Conservation (phyloP, 2,797 vertebrate species). For the Anolis apletophallus region DNA sequence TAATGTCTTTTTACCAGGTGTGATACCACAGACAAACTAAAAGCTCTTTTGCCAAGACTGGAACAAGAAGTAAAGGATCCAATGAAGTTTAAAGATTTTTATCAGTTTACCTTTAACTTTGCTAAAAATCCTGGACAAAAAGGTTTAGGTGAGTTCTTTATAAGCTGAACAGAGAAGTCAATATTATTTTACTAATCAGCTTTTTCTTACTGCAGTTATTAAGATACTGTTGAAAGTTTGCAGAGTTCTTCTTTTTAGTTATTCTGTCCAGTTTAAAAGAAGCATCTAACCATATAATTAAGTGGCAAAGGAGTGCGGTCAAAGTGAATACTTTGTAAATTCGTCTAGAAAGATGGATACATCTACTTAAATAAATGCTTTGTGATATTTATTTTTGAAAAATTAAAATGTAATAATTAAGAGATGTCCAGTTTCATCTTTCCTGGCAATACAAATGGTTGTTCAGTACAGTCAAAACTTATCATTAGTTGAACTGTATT, state of each 20-base stretch:
- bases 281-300: background rate
- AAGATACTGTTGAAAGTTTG: background rate
- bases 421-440: background rate
- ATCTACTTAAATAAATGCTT: background rate
- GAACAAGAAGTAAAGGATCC: conserved; percentile 96
- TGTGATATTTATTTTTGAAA: background rate
- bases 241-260: background rate
- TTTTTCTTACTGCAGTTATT: background rate
- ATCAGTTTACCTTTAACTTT: conserved; percentile 98
- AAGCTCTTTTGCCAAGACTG: conserved; percentile 89
- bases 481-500: no score
- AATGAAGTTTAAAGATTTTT: conserved; percentile 96
- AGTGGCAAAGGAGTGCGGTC: no score
- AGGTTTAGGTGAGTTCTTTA: conserved; percentile 88
- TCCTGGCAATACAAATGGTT: background rate
- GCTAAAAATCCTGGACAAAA: conserved; percentile 98
- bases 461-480: background rate
- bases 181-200: background rate
- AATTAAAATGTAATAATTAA: background rate
- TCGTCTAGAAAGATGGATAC: background rate
- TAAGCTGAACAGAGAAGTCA: background rate
- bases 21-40: conserved; percentile 93
- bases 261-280: background rate
- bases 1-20: conserved; percentile 81
- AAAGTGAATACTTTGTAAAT: background rate